Base-by-base conservation (phyloP, 2,888 invertebrate species). In the Ptilodon capucinus region DNA sequence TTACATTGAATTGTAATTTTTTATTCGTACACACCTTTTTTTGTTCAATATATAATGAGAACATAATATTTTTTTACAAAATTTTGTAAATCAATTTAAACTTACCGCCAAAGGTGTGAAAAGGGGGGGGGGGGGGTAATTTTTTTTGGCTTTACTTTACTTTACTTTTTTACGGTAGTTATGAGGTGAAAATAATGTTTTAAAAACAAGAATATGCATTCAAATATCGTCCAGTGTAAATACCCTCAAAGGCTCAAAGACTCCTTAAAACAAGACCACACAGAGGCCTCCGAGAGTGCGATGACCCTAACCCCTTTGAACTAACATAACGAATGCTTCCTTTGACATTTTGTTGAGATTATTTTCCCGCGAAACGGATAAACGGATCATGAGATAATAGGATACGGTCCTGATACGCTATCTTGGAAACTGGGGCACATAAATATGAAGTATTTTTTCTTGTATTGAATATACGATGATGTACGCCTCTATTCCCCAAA, bases 181-280 rank as follows among this genome's bases (percentile, higher is more conserved):
- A n/a, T n/a, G n/a, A n/a, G n/a, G n/a, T n/a, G n/a, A n/a, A n/a
- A n/a, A n/a, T n/a, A n/a, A n/a, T n/a, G n/a, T n/a, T n/a, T n/a
- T n/a, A n/a, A n/a, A n/a, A n/a, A n/a, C n/a, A n/a, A n/a, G n/a
- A n/a, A n/a, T n/a, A n/a, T n/a, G n/a, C n/a, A n/a, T n/a, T n/a
- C 40, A 46, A 63, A 64, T 57, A 60, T 74, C 80, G 78, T 66
- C n/a, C 38, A 40, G 35, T 64, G 39, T 71, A 76, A 79, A 72
- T 17, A 19, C 17, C 35, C 53, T 45, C 23, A 46, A 61, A 69
- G 65, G 71, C 68, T 70, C 68, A 73, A 74, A 68, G 70, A 67
- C 66, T 73, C 74, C 72, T 73, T 68, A 74, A 78, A 75, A 76
- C 69, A 68, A 72, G 67, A 71, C 70, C 70, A 77, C 68, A 72